A percentile compares a stretch with the other conserved stretches of the same genome.
phyloP scores from a whole-genome alignment of 2,113 vertebrate species.

The Planiliza haematocheilus region DNA sequence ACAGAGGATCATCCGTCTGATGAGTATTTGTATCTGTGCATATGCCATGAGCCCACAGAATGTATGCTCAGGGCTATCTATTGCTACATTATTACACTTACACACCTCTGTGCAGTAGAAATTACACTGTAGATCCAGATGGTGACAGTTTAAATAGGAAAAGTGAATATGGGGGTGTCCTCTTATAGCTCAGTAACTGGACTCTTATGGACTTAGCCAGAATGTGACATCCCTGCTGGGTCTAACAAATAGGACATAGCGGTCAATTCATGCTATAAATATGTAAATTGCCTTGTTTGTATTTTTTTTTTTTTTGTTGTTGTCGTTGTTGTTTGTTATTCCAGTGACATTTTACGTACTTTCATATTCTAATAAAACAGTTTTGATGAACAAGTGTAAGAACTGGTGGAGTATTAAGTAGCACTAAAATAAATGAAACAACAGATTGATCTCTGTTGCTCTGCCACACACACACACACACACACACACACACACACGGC shows the following conservation, averaged over 20 bases:
- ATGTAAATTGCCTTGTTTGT: no score
- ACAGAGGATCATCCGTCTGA: no score
- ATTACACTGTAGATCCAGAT: conserved; percentile 15
- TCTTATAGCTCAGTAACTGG: conserved; percentile 38
- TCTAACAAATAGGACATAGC: background rate
- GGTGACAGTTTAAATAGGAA: conserved; percentile 18
- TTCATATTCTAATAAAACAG: no score
- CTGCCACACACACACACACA: conserved; percentile 2
- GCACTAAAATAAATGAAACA: background rate
- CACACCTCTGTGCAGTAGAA: background rate
- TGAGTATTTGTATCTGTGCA: no score
- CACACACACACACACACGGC: conserved; percentile 9
- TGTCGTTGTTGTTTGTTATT: no score
- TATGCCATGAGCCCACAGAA: no score
- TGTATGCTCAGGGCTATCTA: no score
- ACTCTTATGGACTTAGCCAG: background rate
- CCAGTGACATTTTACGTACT: no score
- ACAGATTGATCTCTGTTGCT: conserved; percentile 43
- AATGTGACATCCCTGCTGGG: background rate
- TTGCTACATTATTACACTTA: no score
- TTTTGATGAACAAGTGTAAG: background rate
- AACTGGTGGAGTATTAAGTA: background rate
- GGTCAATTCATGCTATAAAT: no score
- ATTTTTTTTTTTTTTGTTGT: no score
- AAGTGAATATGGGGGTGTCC: background rate